A percentile compares a stretch with the other conserved stretches of the same genome.
phyloP scores from a whole-genome alignment of 2,113 vertebrate genomes.

The Bothrops jararaca region DNA sequence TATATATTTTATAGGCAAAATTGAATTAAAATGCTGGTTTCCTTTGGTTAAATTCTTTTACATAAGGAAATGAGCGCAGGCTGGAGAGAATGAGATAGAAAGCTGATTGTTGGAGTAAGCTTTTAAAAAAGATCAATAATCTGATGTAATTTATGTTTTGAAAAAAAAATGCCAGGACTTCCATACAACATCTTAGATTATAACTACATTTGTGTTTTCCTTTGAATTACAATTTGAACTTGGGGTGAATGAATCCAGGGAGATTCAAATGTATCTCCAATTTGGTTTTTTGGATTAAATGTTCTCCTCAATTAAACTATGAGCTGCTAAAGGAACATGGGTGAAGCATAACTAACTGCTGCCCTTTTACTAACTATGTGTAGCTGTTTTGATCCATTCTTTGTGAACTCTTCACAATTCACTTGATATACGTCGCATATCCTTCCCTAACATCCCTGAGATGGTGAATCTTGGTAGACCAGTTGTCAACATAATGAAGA shows the following conservation, averaged over 20 bases:
- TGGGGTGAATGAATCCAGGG: conserved; percentile 56
- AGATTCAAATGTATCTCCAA: conserved; percentile 27
- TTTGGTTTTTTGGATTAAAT: conserved; percentile 10
- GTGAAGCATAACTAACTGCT: conserved; percentile 14
- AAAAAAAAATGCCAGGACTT: conserved; percentile 69
- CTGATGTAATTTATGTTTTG: conserved; percentile 75
- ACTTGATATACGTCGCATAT: background rate
- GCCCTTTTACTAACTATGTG: background rate
- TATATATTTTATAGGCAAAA: conserved; percentile 83
- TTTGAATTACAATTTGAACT: conserved; percentile 66
- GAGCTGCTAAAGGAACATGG: background rate
- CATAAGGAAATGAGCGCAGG: conserved; percentile 80
- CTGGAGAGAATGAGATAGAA: conserved; percentile 67
- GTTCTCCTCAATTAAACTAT: conserved; percentile 5
- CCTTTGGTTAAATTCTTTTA: conserved; percentile 82
- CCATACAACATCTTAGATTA: conserved; percentile 66
- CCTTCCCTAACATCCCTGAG: conserved; percentile 1
- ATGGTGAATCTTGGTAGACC: conserved; percentile 6
- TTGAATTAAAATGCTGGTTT: conserved; percentile 83
- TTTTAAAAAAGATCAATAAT: conserved; percentile 81
- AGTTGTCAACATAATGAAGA: conserved; percentile 3
- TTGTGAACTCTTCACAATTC: background rate
- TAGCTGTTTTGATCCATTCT: conserved; percentile 2
- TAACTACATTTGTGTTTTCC: conserved; percentile 65
- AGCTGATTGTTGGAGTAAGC: conserved; percentile 75